Evolutionary conservation across 2,888 invertebrate species (phyloP).

Genomic region (Nephrotoma appendiculata): DNA sequence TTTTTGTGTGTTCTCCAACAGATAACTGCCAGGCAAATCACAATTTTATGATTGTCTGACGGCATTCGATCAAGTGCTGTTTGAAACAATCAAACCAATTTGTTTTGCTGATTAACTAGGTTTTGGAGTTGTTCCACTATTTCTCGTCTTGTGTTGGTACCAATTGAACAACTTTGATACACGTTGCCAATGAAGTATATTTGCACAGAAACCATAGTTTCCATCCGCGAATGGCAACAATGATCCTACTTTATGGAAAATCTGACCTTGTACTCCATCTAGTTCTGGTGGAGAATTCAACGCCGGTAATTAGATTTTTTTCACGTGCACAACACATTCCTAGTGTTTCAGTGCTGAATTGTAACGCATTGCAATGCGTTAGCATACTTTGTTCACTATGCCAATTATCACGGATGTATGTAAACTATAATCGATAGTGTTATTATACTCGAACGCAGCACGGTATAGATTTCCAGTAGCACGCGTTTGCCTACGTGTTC

Average conservation of each 20-base stretch:
- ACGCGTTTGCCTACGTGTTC: too few species aligned
- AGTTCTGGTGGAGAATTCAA: neutral
- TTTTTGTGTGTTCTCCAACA: neutral
- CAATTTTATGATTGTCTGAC: constrained; percentile 13
- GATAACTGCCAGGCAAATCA: neutral
- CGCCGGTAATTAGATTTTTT: too few species aligned
- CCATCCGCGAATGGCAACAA: constrained; percentile 1
- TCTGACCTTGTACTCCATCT: too few species aligned
- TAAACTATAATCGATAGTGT: too few species aligned
- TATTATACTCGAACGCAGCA: too few species aligned
- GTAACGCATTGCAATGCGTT: too few species aligned
- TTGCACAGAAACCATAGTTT: constrained; percentile 12
- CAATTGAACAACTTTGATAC: neutral
- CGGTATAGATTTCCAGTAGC: too few species aligned
- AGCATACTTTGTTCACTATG: too few species aligned
- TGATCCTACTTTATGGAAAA: too few species aligned
- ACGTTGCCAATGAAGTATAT: constrained; percentile 14
- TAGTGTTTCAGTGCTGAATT: too few species aligned
- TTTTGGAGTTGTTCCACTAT: neutral
- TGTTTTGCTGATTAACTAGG: neutral
- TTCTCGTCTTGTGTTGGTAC: neutral
- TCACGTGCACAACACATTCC: too few species aligned
- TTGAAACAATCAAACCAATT: constrained; percentile 13
- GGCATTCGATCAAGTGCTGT: constrained; percentile 15
- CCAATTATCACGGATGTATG: too few species aligned